Base-by-base conservation (phyloP, 2,888 invertebrate species). In the Sinodicranocentrus sp. region DNA sequence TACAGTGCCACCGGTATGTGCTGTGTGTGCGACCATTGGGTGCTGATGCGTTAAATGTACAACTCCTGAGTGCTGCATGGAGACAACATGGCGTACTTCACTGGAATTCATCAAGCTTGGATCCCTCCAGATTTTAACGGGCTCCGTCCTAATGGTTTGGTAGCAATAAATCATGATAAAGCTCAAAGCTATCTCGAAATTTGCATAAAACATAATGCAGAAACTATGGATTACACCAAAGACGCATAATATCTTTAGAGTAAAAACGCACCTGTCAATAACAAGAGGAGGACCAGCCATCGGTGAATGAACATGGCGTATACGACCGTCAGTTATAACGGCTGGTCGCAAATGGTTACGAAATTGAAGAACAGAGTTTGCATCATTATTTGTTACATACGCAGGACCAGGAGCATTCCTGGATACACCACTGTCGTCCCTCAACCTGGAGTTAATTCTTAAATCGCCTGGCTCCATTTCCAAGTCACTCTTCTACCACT, bases 81-180 rank as follows among this genome's bases (percentile, higher is more conserved):
- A 93, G 89, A 93, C 93, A 76, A 93, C 93, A 92, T 93, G 93
- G 88, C 92, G 91, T 86, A 92, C 91, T 90, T 92, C 92, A 87
- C 90, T 90, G 89, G 91, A 91, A 90, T 91, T 90, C 89, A 91
- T 90, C 87, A 92, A 90, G 89, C 91, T 91, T 87, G 93, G 93
- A 90, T 93, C 93, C 88, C 93, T 91, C 92, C 93, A 93, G 89
- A 93, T 92, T 89, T 92, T 89, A 28, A 91, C 90, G 28, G 91
- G 90, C 67, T 88, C 87, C 54, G 67, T 78, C 57, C 86, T 86
- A 25, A n/a, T n/a, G n/a, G n/a, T n/a, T n/a, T n/a, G n/a, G n/a
- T n/a, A n/a, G n/a, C n/a, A 17, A 48, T 8, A 44, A 6, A 2
- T 44, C 23, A 8, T 15, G 13, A 63, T 28, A 26, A 21, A 63